Evolutionary conservation across 2,797 vertebrate species (phyloP).

Genomic region (Squalus acanthias): DNA sequence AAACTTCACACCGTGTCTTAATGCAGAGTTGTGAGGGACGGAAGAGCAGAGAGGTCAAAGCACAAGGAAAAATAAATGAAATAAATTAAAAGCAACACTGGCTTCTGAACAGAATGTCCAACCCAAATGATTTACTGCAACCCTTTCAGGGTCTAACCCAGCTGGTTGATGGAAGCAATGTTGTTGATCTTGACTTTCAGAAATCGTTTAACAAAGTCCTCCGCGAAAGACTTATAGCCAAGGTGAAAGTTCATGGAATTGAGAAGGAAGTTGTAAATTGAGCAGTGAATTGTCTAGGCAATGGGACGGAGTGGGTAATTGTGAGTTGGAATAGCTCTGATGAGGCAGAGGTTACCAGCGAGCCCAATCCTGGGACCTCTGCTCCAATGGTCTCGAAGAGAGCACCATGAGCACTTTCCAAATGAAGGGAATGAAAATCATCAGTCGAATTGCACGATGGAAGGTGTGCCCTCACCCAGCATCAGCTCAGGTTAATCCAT

Average conservation of each 20-base stretch:
- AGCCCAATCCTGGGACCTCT: too few relatives aligned
- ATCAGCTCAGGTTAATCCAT: background rate
- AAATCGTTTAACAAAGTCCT: background rate
- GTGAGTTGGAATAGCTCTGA: background rate
- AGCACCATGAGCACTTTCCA: background rate
- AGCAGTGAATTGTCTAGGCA: background rate
- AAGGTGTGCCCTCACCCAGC: background rate
- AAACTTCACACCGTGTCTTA: background rate
- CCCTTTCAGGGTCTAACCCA: background rate
- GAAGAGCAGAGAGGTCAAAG: background rate
- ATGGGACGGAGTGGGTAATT: too few relatives aligned
- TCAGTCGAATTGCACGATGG: background rate
- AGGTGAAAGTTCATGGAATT: slow-evolving; percentile 1
- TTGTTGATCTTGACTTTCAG: slow-evolving; percentile 4
- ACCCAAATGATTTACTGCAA: background rate
- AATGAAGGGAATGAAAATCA: background rate
- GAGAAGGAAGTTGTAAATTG: background rate
- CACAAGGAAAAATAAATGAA: background rate
- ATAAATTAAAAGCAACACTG: background rate
- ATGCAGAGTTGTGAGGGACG: background rate
- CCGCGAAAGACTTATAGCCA: background rate
- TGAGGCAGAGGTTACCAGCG: background rate
- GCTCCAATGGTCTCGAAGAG: too few relatives aligned
- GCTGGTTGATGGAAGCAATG: background rate
- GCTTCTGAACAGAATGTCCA: background rate